A percentile compares a stretch with the other conserved stretches of the same genome.
phyloP scores from a whole-genome alignment of 2,888 invertebrate genomes.

The Cephalotes varians region DNA sequence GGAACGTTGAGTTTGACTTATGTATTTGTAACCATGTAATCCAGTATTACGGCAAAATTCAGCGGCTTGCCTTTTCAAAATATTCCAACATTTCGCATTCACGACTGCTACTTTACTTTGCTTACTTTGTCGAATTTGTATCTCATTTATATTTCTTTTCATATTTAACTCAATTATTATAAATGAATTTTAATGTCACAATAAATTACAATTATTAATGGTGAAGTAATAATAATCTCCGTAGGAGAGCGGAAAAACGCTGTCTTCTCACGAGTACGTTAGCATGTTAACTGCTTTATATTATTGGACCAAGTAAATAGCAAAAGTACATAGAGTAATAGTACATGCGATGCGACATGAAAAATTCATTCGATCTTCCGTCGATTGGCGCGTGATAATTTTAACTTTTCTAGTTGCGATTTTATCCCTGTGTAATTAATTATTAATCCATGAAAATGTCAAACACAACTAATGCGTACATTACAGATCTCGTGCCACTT shows the following conservation, averaged over 20 bases:
- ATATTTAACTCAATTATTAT: slow-evolving; percentile 21
- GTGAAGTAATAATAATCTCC: neutral
- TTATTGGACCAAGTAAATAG: slow-evolving; percentile 16
- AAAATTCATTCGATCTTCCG: slow-evolving; percentile 74
- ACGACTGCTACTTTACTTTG: neutral
- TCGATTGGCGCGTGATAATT: slow-evolving; percentile 65
- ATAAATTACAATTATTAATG: neutral
- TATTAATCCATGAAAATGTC: slow-evolving; percentile 40
- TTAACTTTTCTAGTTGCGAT: slow-evolving; percentile 22
- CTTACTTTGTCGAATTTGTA: neutral
- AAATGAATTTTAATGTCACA: slow-evolving; percentile 4
- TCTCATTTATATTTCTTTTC: neutral
- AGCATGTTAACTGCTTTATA: slow-evolving; percentile 7
- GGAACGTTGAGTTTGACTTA: slow-evolving; percentile 88
- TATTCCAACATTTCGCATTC: slow-evolving; percentile 14
- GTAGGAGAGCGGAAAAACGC: neutral
- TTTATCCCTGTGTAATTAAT: slow-evolving; percentile 39
- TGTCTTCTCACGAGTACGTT: neutral
- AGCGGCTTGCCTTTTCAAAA: slow-evolving; percentile 77
- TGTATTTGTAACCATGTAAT: slow-evolving; percentile 91
- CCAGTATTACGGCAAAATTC: slow-evolving; percentile 90
- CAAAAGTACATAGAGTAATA: neutral
- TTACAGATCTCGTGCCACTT: slow-evolving; percentile 21
- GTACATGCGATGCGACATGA: slow-evolving; percentile 65
- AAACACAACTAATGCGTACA: slow-evolving; percentile 21